Evolutionary conservation across 2,888 invertebrate genomes (phyloP).

Genomic region (Ornithoptera alexandrae): DNA sequence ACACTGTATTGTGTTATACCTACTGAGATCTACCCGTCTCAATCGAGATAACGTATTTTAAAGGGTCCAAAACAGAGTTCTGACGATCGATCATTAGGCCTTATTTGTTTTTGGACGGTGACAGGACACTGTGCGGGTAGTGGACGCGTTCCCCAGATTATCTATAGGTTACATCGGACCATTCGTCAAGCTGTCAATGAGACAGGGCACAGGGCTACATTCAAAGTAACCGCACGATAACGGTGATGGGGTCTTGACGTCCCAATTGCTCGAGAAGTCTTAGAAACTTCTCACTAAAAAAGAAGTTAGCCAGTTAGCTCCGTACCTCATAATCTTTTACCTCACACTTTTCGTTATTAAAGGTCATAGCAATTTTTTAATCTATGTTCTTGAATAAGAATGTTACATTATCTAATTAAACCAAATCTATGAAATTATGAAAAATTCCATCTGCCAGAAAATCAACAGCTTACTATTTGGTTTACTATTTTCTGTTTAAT

Average conservation of each 20-base stretch:
- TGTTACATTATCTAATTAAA: too few relatives aligned
- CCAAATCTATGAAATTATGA: too few relatives aligned
- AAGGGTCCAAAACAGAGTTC: conserved; percentile 67
- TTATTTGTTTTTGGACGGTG: conserved; percentile 77
- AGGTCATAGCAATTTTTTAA: background rate
- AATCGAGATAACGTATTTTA: conserved; percentile 67
- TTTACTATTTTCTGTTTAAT: too few relatives aligned
- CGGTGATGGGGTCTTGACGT: conserved; percentile 47
- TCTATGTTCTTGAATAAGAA: too few relatives aligned
- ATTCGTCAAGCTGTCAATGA: conserved; percentile 77
- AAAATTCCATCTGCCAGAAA: too few relatives aligned
- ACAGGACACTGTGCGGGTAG: conserved; percentile 63
- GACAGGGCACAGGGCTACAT: conserved; percentile 68
- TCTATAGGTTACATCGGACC: conserved; percentile 68
- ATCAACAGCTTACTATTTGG: too few relatives aligned
- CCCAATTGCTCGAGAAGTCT: conserved; percentile 30
- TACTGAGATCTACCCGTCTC: conserved; percentile 50
- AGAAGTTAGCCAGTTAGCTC: conserved; percentile 12
- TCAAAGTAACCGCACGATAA: conserved; percentile 77
- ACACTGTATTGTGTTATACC: conserved; percentile 51
- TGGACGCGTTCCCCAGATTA: conserved; percentile 47
- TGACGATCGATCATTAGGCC: conserved; percentile 76
- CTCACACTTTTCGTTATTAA: conserved; percentile 10
- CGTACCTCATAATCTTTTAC: conserved; percentile 11
- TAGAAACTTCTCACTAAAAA: conserved; percentile 27